Conservation (phyloP, 2,888 invertebrate species). For the Brenthis ino region DNA sequence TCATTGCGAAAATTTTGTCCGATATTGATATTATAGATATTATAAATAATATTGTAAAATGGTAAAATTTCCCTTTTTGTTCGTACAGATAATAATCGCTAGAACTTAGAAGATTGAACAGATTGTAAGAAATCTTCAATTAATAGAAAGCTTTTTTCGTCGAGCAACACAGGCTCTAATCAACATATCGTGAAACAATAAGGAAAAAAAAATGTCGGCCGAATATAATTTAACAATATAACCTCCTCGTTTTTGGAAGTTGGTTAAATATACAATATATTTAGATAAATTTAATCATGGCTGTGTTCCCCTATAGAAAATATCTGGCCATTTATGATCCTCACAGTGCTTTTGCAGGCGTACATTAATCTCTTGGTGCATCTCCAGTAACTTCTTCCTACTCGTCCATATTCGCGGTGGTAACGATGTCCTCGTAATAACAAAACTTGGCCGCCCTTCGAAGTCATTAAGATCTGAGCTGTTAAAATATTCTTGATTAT, state of each 20-base stretch:
- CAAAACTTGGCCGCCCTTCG: slow-evolving; percentile 58
- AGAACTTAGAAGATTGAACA: no score
- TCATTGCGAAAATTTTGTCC: no score
- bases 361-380: slow-evolving; percentile 54
- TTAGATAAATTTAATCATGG: slow-evolving; percentile 41
- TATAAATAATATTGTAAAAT: no score
- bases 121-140: no score
- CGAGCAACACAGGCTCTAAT: no score
- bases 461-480: slow-evolving; percentile 52
- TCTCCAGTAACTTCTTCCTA: slow-evolving; percentile 59
- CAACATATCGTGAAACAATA: no score
- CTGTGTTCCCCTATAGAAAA: slow-evolving; percentile 52
- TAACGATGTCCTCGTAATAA: slow-evolving; percentile 54
- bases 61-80: no score
- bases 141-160: no score
- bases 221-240: background rate
- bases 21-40: no score
- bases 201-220: no score
- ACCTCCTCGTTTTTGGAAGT: no score
- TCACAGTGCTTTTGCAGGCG: slow-evolving; percentile 57
- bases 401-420: slow-evolving; percentile 57
- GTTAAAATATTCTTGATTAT: slow-evolving; percentile 24
- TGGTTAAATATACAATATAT: background rate
- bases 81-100: no score
- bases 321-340: slow-evolving; percentile 53